Base-by-base conservation (phyloP, 2,797 vertebrate species). In the Fundulus diaphanus region DNA sequence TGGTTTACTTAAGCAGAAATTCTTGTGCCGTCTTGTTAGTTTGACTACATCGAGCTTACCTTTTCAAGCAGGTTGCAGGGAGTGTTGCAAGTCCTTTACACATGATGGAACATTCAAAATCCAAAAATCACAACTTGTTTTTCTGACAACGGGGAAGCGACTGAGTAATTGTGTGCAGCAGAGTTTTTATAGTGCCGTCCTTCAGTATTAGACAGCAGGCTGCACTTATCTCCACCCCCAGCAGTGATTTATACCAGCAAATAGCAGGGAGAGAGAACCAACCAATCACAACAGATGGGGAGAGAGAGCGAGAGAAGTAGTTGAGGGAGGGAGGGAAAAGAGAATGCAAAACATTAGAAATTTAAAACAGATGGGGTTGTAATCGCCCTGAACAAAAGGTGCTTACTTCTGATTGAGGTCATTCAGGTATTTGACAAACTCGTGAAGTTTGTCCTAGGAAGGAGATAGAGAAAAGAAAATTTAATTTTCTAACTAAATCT, bases 1-100 rank as follows among this genome's bases (percentile, higher is more conserved):
- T 66, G 12, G 40, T 66, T 42, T 51, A 8, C 18, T 20, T 73
- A 22, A 68, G 2, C 54, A 77, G 44, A 48, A 54, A 27, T 1
- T 65, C 8, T 18, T 79, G 8, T 9, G n/a, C n/a, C 18, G 35
- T 75, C 56, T 3, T 51, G 15, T n/a, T 48, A 18, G 12, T 69
- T 3, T 67, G 70, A 42, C 6, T 16, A 33, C 35, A n/a, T 7
- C 24, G 8, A 2, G 33, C 91, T 90, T 84, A 94, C 98, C 97
- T 97, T 96, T 96, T 97, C 85, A 98, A 89, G 94, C 97, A 99
- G 80, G 97, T 97, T 51, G 97, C 96, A 40, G 97, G 97, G 63
- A 98, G 96, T 0, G 96, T 96, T 33, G 96, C 96, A 0, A 98
- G 96, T 91, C 97, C 97, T 90, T 96, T 98, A 90, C 97, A 99